Evolutionary conservation across 2,797 vertebrate species (phyloP).

Genomic region (Potorous gilbertii): DNA sequence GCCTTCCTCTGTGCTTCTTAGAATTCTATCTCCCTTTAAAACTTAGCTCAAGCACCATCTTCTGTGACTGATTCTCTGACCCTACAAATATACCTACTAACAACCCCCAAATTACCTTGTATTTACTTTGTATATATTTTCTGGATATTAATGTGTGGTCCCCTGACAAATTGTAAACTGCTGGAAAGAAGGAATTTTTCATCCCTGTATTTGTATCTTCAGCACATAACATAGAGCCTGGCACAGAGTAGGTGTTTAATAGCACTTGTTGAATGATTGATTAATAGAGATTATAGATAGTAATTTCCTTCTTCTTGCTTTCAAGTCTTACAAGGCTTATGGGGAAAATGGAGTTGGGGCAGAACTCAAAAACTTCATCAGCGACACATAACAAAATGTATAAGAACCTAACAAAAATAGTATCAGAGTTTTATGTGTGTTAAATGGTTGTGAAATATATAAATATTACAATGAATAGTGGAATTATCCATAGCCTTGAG

Average conservation of each 20-base stretch:
- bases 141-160: neutral
- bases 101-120: neutral
- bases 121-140: neutral
- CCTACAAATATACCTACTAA: neutral
- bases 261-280: neutral
- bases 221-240: neutral
- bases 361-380: neutral
- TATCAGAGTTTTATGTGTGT: neutral
- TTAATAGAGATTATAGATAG: neutral
- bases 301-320: neutral
- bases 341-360: neutral
- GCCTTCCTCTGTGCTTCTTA: neutral
- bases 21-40: neutral
- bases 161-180: neutral
- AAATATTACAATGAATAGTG: neutral
- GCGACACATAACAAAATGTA: neutral
- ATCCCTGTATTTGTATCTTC: neutral
- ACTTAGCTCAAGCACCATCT: neutral
- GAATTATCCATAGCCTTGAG: neutral
- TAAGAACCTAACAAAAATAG: neutral
- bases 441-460: neutral
- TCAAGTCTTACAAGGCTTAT: neutral
- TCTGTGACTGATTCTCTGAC: neutral
- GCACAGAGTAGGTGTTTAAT: neutral
- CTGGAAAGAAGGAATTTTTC: neutral